phyloP scores from a whole-genome alignment of 1,140 invertebrate genomes.

The Apis mellifera region Amel_HAv3.1 CM009943.2:4824501-4825000 shows the following conservation, averaged over 20 bases:
- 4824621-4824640: neutral
- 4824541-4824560: neutral
- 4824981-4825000: neutral
- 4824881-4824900: too few species aligned
- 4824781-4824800: constrained; percentile 4
- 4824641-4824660: neutral
- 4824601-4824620: neutral
- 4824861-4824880: too few species aligned
- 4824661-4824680: neutral
- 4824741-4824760: neutral
- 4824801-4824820: neutral
- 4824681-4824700: neutral
- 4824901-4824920: too few species aligned
- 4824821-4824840: constrained; percentile 9
- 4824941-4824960: neutral
- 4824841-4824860: neutral
- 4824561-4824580: neutral
- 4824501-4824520: neutral
- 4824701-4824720: neutral
- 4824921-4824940: too few species aligned
- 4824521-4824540: neutral
- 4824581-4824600: neutral
- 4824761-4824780: neutral
- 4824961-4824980: neutral
- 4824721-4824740: neutral